These are phyloP conservation scores for Trachelus tabidus DNA, from an alignment of 2,888 invertebrate genomes.

Conservation along the genomic window DNA sequence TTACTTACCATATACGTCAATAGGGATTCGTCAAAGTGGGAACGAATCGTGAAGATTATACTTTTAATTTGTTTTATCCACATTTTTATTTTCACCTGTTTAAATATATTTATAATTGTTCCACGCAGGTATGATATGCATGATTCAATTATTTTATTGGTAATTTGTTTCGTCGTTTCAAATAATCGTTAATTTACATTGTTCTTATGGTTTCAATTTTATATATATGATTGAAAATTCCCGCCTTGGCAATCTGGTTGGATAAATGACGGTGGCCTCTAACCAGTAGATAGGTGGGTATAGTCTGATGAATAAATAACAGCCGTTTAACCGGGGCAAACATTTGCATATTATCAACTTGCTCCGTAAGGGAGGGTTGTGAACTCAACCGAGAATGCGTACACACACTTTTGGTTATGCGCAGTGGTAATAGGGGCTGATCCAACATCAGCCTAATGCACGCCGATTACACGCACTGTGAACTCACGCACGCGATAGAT, in stretches of 20 bases:
- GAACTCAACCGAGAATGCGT: constrained; percentile 30
- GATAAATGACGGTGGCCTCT: constrained; percentile 16
- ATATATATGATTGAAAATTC: constrained; percentile 8
- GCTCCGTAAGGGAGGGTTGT: constrained; percentile 4
- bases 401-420: neutral
- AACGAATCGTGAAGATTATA: no score
- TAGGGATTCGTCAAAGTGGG: no score
- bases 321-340: constrained; percentile 47
- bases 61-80: no score
- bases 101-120: no score
- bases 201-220: neutral
- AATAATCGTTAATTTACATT: neutral
- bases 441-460: constrained; percentile 39
- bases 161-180: neutral
- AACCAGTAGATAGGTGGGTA: constrained; percentile 13
- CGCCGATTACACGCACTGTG: constrained; percentile 53
- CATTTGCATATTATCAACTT: constrained; percentile 47
- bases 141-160: neutral
- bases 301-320: constrained; percentile 30
- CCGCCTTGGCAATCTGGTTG: constrained; percentile 2
- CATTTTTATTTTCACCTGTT: no score
- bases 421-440: constrained; percentile 20
- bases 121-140: neutral
- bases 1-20: neutral
- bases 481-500: constrained; percentile 36